Percentiles rank a stretch among this genome's conserved stretches.
Conservation (phyloP, 2,888 invertebrate species). For the Aphidoletes aphidimyza region DNA sequence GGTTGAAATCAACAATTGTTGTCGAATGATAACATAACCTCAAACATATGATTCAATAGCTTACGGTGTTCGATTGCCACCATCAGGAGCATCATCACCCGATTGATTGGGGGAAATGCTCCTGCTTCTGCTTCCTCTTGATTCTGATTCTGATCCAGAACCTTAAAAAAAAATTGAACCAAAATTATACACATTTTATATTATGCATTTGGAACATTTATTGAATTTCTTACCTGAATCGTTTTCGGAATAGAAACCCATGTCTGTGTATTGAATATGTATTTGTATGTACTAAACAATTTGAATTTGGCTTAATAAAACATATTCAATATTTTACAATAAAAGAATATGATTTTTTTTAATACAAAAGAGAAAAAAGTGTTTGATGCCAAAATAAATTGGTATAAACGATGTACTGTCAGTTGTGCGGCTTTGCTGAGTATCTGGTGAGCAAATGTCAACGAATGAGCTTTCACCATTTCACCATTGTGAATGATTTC, state of each 20-base stretch:
- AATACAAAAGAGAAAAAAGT: neutral
- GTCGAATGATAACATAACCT: neutral
- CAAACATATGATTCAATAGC: neutral
- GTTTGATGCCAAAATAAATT: slow-evolving; percentile 34
- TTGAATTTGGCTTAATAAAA: neutral
- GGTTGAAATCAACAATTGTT: neutral
- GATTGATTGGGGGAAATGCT: slow-evolving; percentile 58
- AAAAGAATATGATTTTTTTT: neutral
- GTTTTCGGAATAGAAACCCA: neutral
- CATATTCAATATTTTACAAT: neutral
- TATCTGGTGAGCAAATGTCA: neutral
- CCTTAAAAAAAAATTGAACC: slow-evolving; percentile 31
- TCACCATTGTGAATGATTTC: neutral
- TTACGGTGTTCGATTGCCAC: slow-evolving; percentile 9
- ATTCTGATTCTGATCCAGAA: slow-evolving; percentile 62
- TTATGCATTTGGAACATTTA: neutral
- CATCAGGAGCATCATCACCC: neutral
- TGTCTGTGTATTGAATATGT: neutral
- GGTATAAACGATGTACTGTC: neutral
- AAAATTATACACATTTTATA: neutral
- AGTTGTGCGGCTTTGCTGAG: neutral
- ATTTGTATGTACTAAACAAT: neutral
- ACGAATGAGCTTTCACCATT: neutral
- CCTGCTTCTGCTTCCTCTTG: slow-evolving; percentile 58
- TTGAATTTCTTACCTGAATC: slow-evolving; percentile 50